A percentile compares a stretch with the other conserved stretches of the same genome.
phyloP scores from a whole-genome alignment of 2,797 vertebrate species.

The Neoniphon sammara region DNA sequence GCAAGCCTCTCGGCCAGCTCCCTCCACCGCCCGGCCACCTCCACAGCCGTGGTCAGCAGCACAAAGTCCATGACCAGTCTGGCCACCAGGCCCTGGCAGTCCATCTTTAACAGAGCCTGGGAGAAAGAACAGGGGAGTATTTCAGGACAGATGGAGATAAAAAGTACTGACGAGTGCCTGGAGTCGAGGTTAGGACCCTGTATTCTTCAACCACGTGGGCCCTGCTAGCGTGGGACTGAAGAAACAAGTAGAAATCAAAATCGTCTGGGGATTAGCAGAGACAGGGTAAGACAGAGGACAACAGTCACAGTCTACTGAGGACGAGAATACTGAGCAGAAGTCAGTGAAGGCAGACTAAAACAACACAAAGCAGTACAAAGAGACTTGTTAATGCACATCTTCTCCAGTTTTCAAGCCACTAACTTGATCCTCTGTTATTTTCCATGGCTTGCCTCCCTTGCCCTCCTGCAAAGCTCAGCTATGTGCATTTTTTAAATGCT shows the following conservation, averaged over 20 bases:
- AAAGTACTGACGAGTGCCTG: not conserved
- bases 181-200: not conserved
- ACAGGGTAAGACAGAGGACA: not conserved
- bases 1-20: conserved; percentile 93
- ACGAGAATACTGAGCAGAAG: conserved; percentile 5
- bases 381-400: conserved; percentile 27
- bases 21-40: conserved; percentile 94
- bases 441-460: conserved; percentile 21
- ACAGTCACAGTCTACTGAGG: not conserved
- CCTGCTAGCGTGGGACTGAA: not conserved
- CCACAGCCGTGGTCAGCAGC: conserved; percentile 94
- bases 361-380: conserved; percentile 5
- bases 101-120: conserved; percentile 95
- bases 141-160: not conserved
- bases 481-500: conserved; percentile 53
- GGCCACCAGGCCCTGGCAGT: conserved; percentile 96
- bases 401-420: conserved; percentile 28
- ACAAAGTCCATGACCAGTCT: conserved; percentile 95
- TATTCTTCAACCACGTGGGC: not conserved
- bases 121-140: not conserved
- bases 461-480: conserved; percentile 44
- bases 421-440: conserved; percentile 32
- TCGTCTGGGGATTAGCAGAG: not conserved
- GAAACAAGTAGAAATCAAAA: not conserved
- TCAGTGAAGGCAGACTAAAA: conserved; percentile 5